phyloP scores from a whole-genome alignment of 1,140 invertebrate genomes.

The Aradophagus sp. region DNA sequence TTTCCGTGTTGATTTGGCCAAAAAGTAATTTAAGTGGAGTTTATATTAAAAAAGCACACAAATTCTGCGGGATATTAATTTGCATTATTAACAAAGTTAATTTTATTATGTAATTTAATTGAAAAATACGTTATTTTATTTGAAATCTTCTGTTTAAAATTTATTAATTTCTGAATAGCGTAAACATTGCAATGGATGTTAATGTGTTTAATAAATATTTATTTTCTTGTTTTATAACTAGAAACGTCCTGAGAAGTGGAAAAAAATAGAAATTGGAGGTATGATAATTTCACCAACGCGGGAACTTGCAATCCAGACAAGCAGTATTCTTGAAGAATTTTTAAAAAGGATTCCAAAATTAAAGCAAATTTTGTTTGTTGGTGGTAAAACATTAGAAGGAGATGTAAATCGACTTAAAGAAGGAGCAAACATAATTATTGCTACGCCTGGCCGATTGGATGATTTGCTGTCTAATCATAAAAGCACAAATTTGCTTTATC shows the following conservation, averaged over 20 bases:
- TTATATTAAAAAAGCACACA: no score
- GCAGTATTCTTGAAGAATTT: conserved; percentile 82
- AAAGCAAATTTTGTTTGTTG: conserved; percentile 83
- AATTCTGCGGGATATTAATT: no score
- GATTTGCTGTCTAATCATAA: conserved; percentile 85
- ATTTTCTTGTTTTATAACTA: conserved; percentile 32
- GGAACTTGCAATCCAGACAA: conserved; percentile 93
- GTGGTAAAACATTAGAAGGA: conserved; percentile 84
- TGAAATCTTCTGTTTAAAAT: no score
- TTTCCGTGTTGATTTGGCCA: no score
- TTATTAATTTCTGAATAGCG: no score
- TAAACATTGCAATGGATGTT: no score
- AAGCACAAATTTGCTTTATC: conserved; percentile 79
- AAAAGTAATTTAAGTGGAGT: no score
- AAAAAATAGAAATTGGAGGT: conserved; percentile 87
- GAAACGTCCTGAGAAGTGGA: conserved; percentile 77
- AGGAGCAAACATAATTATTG: conserved; percentile 91
- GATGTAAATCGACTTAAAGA: conserved; percentile 83
- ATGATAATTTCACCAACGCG: conserved; percentile 95
- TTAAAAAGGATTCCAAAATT: conserved; percentile 75
- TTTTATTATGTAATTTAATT: no score
- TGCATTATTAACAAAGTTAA: no score
- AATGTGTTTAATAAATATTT: no score
- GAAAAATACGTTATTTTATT: no score
- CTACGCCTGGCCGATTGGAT: conserved; percentile 93